Evolutionary conservation across 2,888 invertebrate genomes (phyloP).

Genomic region (Leptura quadrifasciata): DNA sequence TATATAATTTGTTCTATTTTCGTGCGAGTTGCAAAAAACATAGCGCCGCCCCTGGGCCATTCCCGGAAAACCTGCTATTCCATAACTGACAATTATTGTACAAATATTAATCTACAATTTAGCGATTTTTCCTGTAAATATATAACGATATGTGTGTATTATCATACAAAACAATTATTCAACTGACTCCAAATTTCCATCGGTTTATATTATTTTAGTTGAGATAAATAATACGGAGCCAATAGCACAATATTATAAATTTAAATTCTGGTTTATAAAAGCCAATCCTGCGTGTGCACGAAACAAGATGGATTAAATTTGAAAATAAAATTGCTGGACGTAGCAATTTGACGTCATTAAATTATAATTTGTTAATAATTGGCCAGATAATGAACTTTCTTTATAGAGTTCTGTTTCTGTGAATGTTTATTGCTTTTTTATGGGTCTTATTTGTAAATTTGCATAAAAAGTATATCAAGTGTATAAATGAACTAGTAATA

Average conservation of each 20-base stretch:
- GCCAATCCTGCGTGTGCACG: not conserved
- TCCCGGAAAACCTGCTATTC: not conserved
- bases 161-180: slow-evolving; percentile 19
- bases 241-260: not conserved
- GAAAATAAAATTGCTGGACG: no score
- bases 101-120: slow-evolving; percentile 36
- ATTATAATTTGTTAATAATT: not conserved
- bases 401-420: not conserved
- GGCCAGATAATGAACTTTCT: not conserved
- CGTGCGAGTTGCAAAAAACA: not conserved
- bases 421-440: not conserved
- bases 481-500: no score
- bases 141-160: slow-evolving; percentile 8
- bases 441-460: not conserved
- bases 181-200: not conserved
- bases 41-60: not conserved
- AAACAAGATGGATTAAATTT: slow-evolving; percentile 1
- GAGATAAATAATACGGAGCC: not conserved
- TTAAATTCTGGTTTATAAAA: slow-evolving; percentile 14
- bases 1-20: no score
- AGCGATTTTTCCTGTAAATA: slow-evolving; percentile 16
- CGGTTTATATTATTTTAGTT: slow-evolving; percentile 26
- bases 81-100: slow-evolving; percentile 27
- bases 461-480: no score
- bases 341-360: no score